A percentile compares a stretch with the other conserved stretches of the same genome.
Evolutionary conservation across 2,888 invertebrate species (phyloP).

Genomic region (Acanthosoma haemorrhoidale): DNA sequence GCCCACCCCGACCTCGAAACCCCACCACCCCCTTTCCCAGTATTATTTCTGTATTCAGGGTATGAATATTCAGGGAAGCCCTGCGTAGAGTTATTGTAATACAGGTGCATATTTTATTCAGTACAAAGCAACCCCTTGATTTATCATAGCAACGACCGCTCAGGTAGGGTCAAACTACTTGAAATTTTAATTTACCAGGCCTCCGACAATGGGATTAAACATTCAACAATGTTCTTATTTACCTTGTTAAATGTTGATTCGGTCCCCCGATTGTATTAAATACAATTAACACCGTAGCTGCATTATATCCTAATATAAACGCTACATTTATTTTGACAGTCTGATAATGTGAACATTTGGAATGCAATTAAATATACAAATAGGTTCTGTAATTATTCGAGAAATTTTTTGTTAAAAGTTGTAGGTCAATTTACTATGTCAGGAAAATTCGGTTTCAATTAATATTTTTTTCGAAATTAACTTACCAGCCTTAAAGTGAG

Average conservation of each 20-base stretch:
- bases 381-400: too few species aligned
- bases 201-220: neutral
- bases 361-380: too few species aligned
- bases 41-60: constrained; percentile 26
- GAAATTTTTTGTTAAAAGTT: too few species aligned
- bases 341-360: too few species aligned
- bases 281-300: too few species aligned
- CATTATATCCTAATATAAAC: too few species aligned
- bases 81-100: constrained; percentile 11
- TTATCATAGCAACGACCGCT: neutral
- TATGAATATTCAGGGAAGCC: constrained; percentile 10
- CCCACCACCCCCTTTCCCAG: neutral
- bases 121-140: neutral
- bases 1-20: neutral
- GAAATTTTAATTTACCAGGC: neutral
- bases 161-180: neutral
- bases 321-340: too few species aligned
- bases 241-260: neutral
- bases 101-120: constrained; percentile 21
- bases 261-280: too few species aligned
- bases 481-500: too few species aligned
- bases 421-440: too few species aligned
- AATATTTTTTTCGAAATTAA: too few species aligned
- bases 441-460: too few species aligned
- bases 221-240: neutral